phyloP scores from a whole-genome alignment of 2,888 invertebrate genomes.

The Campopleginae sp. region DNA sequence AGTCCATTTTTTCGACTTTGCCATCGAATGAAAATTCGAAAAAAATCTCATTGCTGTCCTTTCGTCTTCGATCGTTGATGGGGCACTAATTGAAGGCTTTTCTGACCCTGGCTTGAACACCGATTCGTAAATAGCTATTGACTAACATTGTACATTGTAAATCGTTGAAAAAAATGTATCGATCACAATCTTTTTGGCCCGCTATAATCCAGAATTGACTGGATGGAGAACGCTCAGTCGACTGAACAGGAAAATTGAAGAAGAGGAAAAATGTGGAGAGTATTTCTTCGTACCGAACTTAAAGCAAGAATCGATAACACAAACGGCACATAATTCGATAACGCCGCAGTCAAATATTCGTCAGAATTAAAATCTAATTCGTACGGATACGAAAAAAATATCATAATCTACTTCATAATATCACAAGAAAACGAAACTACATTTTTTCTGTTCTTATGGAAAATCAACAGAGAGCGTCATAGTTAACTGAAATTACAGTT shows the following conservation, averaged over 20 bases:
- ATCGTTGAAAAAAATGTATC: constrained; percentile 1
- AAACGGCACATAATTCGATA: constrained; percentile 26
- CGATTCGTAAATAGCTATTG: neutral
- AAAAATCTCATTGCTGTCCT: neutral
- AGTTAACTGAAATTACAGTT: constrained; percentile 32
- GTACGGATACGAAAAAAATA: constrained; percentile 52
- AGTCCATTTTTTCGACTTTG: neutral
- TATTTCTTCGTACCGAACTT: neutral
- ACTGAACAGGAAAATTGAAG: neutral
- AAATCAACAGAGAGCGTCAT: constrained; percentile 52
- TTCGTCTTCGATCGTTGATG: neutral
- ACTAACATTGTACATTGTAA: constrained; percentile 9
- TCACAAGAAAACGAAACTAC: constrained; percentile 60
- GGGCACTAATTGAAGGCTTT: neutral
- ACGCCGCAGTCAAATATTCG: neutral
- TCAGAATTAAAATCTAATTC: constrained; percentile 3
- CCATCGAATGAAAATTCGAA: neutral
- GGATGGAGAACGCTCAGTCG: neutral
- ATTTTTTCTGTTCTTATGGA: constrained; percentile 3
- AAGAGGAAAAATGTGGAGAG: neutral
- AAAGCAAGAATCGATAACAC: constrained; percentile 8
- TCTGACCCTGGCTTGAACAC: neutral
- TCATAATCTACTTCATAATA: constrained; percentile 52
- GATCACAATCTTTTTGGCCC: constrained; percentile 9
- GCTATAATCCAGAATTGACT: neutral